Evolutionary conservation across 1,140 invertebrate genomes (phyloP).

Genomic region (Drosophila bifasciata): DNA sequence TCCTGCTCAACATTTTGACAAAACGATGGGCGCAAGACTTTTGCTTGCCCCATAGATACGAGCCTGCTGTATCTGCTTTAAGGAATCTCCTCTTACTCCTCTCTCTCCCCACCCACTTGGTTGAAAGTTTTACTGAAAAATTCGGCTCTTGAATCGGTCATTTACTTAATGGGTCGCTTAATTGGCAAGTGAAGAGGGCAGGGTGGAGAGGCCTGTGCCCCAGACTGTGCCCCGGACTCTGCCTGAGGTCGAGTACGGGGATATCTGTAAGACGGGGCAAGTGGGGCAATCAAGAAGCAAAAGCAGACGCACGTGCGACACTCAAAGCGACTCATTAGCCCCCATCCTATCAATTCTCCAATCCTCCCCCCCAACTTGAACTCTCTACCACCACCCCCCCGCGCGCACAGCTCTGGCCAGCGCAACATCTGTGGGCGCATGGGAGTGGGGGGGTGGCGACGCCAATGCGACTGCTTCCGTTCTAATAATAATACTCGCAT

Average conservation of each 20-base stretch:
- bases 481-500: conserved; percentile 77
- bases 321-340: conserved; percentile 73
- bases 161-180: conserved; percentile 66
- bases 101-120: no score
- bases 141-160: conserved; percentile 61
- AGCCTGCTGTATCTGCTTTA: no score
- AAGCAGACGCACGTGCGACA: conserved; percentile 72
- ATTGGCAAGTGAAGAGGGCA: conserved; percentile 41
- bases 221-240: neutral
- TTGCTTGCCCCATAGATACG: no score
- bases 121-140: conserved; percentile 18
- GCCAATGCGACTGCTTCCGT: conserved; percentile 54
- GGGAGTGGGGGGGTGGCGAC: conserved; percentile 1
- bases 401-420: conserved; percentile 16
- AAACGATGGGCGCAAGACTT: conserved; percentile 41
- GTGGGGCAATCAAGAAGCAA: conserved; percentile 40
- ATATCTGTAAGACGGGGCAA: conserved; percentile 50
- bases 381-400: neutral
- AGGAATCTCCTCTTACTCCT: no score
- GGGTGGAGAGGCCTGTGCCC: no score
- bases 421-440: conserved; percentile 36
- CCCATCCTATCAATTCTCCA: conserved; percentile 30
- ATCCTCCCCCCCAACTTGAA: neutral
- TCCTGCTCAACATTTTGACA: conserved; percentile 58
- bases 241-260: neutral